Evolutionary conservation across 2,888 invertebrate genomes (phyloP).

Genomic region (Drosophila ustulata): DNA sequence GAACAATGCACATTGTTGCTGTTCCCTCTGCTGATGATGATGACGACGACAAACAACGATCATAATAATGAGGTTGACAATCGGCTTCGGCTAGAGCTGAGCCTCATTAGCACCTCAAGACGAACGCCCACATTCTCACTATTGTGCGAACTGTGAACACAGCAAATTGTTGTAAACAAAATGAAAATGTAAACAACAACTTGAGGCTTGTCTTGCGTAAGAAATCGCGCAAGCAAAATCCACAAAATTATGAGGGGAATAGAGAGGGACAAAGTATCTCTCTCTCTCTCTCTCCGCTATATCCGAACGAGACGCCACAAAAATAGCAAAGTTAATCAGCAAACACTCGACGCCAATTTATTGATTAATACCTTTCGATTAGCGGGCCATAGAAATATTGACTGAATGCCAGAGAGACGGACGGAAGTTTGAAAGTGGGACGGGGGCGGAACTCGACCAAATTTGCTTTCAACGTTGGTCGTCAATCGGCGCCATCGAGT

Average conservation of each 20-base stretch:
- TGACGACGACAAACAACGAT: neutral
- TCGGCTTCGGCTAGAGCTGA: conserved; percentile 32
- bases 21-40: conserved; percentile 7
- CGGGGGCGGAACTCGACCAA: conserved; percentile 24
- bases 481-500: conserved; percentile 45
- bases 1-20: conserved; percentile 29
- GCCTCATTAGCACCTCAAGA: conserved; percentile 61
- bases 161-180: conserved; percentile 58
- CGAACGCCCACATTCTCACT: conserved; percentile 49
- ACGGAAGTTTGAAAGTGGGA: neutral
- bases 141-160: conserved; percentile 29
- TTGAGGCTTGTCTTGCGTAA: conserved; percentile 44
- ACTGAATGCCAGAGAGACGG: conserved; percentile 8
- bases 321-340: conserved; percentile 74
- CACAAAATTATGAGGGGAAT: conserved; percentile 6
- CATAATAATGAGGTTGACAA: conserved; percentile 23
- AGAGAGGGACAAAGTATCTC: neutral
- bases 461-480: conserved; percentile 45
- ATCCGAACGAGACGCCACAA: conserved; percentile 24
- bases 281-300: neutral
- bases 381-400: conserved; percentile 52
- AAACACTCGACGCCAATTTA: conserved; percentile 71
- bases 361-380: conserved; percentile 77
- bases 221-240: conserved; percentile 23
- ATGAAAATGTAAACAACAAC: conserved; percentile 54